Percentiles rank a stretch among this genome's conserved stretches.
Conservation (phyloP, 2,797 vertebrate species). For the Hemitrygon akajei region DNA sequence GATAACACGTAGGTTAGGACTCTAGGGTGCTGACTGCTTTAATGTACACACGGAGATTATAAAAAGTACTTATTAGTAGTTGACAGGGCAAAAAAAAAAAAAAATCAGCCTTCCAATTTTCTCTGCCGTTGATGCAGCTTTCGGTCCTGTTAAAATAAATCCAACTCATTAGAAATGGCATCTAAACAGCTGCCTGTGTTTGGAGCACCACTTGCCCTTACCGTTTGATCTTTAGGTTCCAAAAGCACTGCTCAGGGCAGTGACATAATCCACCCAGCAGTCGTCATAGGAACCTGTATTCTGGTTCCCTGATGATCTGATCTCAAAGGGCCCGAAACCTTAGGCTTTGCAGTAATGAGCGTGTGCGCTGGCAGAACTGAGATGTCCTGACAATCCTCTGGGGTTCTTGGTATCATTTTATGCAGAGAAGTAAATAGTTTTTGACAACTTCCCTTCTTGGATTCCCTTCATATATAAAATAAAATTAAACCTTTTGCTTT, state of each 20-base stretch:
- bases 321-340: slow-evolving; percentile 47
- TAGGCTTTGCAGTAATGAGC: slow-evolving; percentile 46
- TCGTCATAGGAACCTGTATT: slow-evolving; percentile 53
- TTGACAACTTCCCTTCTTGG: slow-evolving; percentile 26
- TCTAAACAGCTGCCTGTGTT: slow-evolving; percentile 29
- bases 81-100: not conserved
- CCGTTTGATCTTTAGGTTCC: slow-evolving; percentile 50
- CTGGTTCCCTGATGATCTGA: slow-evolving; percentile 40
- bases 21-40: not conserved
- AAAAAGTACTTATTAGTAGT: slow-evolving; percentile 3
- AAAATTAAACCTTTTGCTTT: not conserved
- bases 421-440: slow-evolving; percentile 28
- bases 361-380: slow-evolving; percentile 38
- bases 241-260: slow-evolving; percentile 52
- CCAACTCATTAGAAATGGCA: slow-evolving; percentile 21
- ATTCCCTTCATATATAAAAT: not conserved
- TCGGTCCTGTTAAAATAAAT: slow-evolving; percentile 2
- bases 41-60: not conserved
- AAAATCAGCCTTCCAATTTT: not conserved
- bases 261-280: slow-evolving; percentile 46
- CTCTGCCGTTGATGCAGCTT: not conserved
- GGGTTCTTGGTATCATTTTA: not conserved
- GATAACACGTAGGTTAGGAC: not conserved
- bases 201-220: not conserved
- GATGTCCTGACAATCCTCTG: slow-evolving; percentile 17